phyloP scores from a whole-genome alignment of 1,140 invertebrate species.

The Zaprionus lachaisei region DNA sequence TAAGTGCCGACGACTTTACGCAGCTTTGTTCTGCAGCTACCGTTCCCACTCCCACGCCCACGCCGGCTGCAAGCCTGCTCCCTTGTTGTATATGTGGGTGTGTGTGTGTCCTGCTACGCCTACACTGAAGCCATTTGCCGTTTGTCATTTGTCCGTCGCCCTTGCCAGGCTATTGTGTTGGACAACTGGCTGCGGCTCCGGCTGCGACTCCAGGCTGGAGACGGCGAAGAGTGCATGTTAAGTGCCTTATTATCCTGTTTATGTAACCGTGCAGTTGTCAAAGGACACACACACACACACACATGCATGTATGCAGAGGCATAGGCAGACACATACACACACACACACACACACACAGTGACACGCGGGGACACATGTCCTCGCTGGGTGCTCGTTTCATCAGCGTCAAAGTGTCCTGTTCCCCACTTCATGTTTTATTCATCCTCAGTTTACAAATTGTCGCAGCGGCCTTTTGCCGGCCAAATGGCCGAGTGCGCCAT shows the following conservation, averaged over 20 bases:
- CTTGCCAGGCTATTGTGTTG: slow-evolving; percentile 39
- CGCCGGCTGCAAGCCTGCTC: neutral
- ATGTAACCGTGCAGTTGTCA: slow-evolving; percentile 77
- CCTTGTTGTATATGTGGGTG: neutral
- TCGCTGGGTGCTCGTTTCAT: slow-evolving; percentile 27
- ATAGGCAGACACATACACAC: too few species aligned
- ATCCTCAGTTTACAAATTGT: slow-evolving; percentile 77
- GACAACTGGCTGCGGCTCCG: slow-evolving; percentile 17
- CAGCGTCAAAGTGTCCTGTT: slow-evolving; percentile 39
- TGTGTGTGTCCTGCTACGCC: slow-evolving; percentile 39
- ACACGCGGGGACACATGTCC: slow-evolving; percentile 34
- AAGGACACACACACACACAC: slow-evolving; percentile 26
- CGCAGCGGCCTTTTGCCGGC: slow-evolving; percentile 45
- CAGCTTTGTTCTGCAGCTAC: slow-evolving; percentile 38
- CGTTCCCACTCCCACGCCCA: slow-evolving; percentile 38
- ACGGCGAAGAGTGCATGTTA: slow-evolving; percentile 75
- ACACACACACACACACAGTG: too few species aligned
- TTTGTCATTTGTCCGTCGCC: slow-evolving; percentile 46
- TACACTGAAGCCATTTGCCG: slow-evolving; percentile 64
- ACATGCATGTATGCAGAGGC: too few species aligned
- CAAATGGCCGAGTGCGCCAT: slow-evolving; percentile 37
- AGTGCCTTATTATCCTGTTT: slow-evolving; percentile 81
- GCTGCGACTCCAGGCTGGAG: slow-evolving; percentile 14
- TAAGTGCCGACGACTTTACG: slow-evolving; percentile 67
- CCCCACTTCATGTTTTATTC: slow-evolving; percentile 73